Conservation (phyloP, 2,797 vertebrate genomes). For the Sphenopsis melanotis region DNA sequence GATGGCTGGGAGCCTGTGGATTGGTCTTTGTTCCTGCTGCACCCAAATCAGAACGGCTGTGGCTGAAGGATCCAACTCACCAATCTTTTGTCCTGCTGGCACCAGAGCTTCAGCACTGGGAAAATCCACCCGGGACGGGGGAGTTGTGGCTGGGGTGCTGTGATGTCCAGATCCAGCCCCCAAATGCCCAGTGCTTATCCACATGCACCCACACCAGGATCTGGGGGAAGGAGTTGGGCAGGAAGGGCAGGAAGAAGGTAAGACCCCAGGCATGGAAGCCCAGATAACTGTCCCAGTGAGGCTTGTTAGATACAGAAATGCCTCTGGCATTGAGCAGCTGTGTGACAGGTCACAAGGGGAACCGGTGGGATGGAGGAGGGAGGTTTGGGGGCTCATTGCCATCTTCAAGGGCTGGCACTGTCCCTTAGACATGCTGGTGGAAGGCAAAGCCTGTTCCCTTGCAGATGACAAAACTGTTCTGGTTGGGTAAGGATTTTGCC, state of each 20-base stretch:
- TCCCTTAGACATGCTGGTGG: background rate
- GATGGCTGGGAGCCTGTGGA: background rate
- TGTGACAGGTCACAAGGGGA: background rate
- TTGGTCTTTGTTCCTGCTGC: fast-evolving
- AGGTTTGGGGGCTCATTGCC: background rate
- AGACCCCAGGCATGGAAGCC: background rate
- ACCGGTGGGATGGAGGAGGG: background rate
- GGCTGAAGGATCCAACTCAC: background rate
- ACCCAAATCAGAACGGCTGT: fast-evolving
- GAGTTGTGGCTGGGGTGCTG: background rate
- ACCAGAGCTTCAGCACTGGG: background rate
- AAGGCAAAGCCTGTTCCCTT: background rate
- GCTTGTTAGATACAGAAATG: background rate
- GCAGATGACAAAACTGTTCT: background rate
- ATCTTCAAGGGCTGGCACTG: background rate
- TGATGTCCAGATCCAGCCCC: background rate
- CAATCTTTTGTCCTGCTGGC: background rate
- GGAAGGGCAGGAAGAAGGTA: background rate
- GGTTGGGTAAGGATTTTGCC: background rate
- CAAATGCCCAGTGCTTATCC: background rate
- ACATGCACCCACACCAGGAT: background rate
- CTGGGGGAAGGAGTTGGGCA: background rate
- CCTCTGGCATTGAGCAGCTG: background rate
- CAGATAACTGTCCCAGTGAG: background rate
- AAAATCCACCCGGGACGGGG: background rate